Conservation (phyloP, 2,797 vertebrate genomes). For the Sebastes flavidus region DNA sequence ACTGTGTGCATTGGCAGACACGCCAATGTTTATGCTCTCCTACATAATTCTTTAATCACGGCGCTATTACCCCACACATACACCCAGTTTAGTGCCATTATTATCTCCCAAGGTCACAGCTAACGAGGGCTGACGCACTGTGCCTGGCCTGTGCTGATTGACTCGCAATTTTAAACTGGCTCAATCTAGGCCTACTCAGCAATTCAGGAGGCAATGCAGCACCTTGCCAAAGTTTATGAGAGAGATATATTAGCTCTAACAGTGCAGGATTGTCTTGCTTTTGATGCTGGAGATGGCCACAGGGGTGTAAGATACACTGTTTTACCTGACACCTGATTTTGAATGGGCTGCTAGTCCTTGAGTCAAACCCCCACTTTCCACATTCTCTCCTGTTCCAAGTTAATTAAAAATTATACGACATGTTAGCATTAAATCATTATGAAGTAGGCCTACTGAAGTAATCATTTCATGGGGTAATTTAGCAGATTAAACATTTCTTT, state of each 20-base stretch:
- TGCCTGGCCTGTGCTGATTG: conserved; percentile 77
- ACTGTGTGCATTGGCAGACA: conserved; percentile 59
- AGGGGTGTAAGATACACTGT: conserved; percentile 18
- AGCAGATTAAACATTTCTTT: conserved; percentile 78
- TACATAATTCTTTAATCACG: conserved; percentile 83
- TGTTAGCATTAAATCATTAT: conserved; percentile 79
- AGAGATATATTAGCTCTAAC: conserved; percentile 56
- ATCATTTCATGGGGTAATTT: conserved; percentile 73
- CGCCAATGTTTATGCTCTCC: conserved; percentile 71
- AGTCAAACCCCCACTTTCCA: conserved; percentile 53
- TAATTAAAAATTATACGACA: conserved; percentile 83
- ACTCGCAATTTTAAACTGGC: conserved; percentile 75
- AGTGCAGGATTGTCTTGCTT: conserved; percentile 42
- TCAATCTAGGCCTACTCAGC: conserved; percentile 74
- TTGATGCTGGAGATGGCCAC: conserved; percentile 41
- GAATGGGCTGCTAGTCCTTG: conserved; percentile 63
- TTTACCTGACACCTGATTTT: conserved; percentile 39
- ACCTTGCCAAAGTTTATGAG: conserved; percentile 67
- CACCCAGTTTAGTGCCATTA: conserved; percentile 78
- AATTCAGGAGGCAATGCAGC: conserved; percentile 68
- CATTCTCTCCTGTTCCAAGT: conserved; percentile 56
- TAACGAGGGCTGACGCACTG: conserved; percentile 75
- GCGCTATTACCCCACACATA: conserved; percentile 72
- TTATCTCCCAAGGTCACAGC: conserved; percentile 85
- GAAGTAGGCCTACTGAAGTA: conserved; percentile 65